These are phyloP conservation scores for Rhombomys opimus DNA, from an alignment of 2,113 vertebrate species.

Conservation along the genomic window DNA sequence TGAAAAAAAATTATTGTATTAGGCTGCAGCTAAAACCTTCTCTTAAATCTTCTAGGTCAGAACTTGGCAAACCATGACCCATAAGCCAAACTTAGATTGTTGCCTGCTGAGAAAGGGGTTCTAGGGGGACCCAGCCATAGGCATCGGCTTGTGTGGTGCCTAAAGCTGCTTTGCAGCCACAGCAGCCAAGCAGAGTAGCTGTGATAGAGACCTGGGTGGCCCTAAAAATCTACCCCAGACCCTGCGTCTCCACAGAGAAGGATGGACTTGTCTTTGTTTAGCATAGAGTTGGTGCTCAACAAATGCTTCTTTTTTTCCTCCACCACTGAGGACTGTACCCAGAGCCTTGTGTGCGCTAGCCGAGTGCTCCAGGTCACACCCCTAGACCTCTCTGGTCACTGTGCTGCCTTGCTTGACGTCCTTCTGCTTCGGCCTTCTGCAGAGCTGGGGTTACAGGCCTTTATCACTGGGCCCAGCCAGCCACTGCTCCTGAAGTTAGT, in stretches of 20 bases:
- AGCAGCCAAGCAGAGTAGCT: neutral
- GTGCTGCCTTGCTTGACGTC: neutral
- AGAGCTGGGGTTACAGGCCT: neutral
- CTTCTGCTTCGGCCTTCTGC: neutral
- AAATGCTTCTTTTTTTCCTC: neutral
- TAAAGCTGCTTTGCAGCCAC: neutral
- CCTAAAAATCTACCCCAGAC: conserved; percentile 27
- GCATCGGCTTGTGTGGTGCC: neutral
- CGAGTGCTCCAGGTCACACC: neutral
- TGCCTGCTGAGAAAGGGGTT: neutral
- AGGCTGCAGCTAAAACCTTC: neutral
- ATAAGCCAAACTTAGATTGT: neutral
- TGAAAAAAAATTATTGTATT: neutral
- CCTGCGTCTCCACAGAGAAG: neutral
- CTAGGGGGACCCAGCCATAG: neutral
- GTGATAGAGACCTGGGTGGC: neutral
- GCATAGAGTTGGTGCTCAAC: neutral
- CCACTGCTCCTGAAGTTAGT: conserved; percentile 33
- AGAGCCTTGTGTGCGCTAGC: too few relatives aligned
- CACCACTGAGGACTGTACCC: neutral
- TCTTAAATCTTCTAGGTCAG: neutral
- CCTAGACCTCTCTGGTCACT: neutral
- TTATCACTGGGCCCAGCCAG: neutral
- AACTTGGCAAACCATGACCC: neutral
- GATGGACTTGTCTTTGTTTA: neutral